These are phyloP conservation scores for Palythoa grandis DNA, from an alignment of 92 coral and sea anemone species.

Conservation along the genomic window DNA sequence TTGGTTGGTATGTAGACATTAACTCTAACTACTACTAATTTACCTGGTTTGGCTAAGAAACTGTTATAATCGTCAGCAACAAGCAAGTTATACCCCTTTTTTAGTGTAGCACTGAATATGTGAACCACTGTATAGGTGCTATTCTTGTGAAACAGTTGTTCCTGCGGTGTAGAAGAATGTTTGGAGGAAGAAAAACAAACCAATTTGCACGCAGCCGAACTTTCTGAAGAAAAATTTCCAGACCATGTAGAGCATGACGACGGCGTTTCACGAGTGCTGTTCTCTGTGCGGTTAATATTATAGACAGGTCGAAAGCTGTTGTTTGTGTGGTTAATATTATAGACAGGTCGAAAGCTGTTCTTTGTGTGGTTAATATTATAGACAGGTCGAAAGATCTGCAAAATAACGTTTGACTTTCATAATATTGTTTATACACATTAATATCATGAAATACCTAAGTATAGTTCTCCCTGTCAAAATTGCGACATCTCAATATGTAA, in stretches of 20 bases:
- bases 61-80: conserved; percentile 42
- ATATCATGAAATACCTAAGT: too few species aligned
- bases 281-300: background rate
- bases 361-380: conserved; percentile 3
- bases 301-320: background rate
- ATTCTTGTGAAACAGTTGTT: conserved; percentile 10
- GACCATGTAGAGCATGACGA: conserved; percentile 24
- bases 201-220: background rate
- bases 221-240: background rate
- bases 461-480: too few species aligned
- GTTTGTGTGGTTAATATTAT: conserved; percentile 1
- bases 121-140: conserved; percentile 53
- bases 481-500: too few species aligned
- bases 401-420: background rate
- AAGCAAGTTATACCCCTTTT: conserved; percentile 71
- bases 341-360: background rate
- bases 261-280: background rate
- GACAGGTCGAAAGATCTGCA: conserved; percentile 33
- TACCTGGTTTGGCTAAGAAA: conserved; percentile 57
- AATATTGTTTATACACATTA: background rate
- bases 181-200: conserved; percentile 22
- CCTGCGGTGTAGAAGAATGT: background rate
- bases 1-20: too few species aligned
- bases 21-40: conserved; percentile 18
- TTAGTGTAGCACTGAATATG: conserved; percentile 44